Percentiles rank a stretch among this genome's conserved stretches.
These are phyloP conservation scores for Eristalinus aeneus DNA, from an alignment of 2,888 invertebrate genomes.

Conservation along the genomic window DNA sequence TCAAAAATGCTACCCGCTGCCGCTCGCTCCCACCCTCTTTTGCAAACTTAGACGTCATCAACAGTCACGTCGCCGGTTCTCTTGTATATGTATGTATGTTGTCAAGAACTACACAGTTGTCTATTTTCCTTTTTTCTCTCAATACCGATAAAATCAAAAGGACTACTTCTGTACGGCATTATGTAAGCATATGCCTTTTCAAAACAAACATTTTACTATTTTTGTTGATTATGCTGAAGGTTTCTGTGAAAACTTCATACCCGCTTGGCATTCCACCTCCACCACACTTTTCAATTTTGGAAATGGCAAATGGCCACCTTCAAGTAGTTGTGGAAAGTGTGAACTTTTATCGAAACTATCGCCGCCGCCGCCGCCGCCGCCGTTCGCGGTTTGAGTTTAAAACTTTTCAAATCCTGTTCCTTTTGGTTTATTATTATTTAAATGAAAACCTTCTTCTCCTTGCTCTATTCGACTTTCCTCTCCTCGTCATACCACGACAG, in stretches of 20 bases:
- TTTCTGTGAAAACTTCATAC: neutral
- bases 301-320: neutral
- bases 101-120: neutral
- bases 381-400: conserved; percentile 28
- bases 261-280: neutral
- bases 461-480: no score
- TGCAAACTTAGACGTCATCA: neutral
- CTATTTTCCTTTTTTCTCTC: neutral
- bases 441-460: conserved; percentile 41
- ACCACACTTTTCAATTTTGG: neutral
- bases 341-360: neutral
- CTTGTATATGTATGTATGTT: no score
- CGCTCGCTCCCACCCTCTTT: neutral
- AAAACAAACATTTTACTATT: neutral
- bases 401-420: conserved; percentile 52
- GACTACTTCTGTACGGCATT: no score
- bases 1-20: no score
- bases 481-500: neutral
- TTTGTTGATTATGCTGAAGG: neutral
- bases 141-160: neutral
- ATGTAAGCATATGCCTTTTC: neutral
- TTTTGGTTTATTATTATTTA: conserved; percentile 51
- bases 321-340: neutral
- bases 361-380: neutral
- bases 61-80: no score